phyloP scores from a whole-genome alignment of 2,797 vertebrate genomes.

The Scarus forsteni region DNA sequence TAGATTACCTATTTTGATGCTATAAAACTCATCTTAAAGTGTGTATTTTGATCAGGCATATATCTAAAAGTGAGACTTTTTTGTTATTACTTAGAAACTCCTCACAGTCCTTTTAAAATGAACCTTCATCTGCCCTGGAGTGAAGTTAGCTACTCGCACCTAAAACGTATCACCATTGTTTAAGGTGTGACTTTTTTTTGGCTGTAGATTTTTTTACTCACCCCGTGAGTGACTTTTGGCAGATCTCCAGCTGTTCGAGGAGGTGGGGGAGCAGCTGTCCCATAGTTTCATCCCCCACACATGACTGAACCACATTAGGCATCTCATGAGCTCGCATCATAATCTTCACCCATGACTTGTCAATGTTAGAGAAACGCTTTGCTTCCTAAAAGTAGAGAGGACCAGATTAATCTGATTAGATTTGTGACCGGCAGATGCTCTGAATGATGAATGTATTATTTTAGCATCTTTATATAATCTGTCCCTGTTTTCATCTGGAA shows the following conservation, averaged over 20 bases:
- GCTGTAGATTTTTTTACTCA: conserved; percentile 59
- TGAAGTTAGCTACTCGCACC: no score
- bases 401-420: background rate
- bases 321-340: conserved; percentile 95
- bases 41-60: no score
- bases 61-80: no score
- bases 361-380: conserved; percentile 96
- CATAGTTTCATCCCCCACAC: conserved; percentile 96
- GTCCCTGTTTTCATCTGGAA: no score
- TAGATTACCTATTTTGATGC: no score
- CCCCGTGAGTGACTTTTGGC: conserved; percentile 98
- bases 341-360: conserved; percentile 98
- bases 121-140: background rate
- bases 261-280: conserved; percentile 94
- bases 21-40: no score
- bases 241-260: conserved; percentile 95
- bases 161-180: no score
- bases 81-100: no score
- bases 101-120: no score
- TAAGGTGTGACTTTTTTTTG: background rate
- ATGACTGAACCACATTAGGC: conserved; percentile 93
- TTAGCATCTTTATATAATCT: no score
- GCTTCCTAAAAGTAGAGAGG: conserved; percentile 86
- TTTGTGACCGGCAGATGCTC: background rate
- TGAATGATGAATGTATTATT: no score